Evolutionary conservation across 2,797 vertebrate species (phyloP).

Genomic region (Danio jaintianensis): DNA sequence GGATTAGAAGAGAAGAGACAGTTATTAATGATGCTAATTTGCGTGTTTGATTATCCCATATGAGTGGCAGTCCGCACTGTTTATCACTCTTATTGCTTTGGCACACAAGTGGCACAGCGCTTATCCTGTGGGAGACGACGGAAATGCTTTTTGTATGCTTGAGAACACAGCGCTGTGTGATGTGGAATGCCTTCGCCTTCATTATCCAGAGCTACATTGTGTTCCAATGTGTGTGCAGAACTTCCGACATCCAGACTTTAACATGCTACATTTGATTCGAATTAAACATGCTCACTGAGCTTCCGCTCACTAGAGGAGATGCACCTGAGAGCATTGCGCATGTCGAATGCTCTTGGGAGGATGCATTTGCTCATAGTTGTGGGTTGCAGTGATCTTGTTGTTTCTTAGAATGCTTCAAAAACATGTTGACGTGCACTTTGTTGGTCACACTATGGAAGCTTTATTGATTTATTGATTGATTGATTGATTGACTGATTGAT

Average conservation of each 20-base stretch:
- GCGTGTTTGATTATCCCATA: constrained; percentile 63
- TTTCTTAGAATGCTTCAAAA: no score
- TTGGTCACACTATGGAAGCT: no score
- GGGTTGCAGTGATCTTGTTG: not conserved
- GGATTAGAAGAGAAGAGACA: constrained; percentile 45
- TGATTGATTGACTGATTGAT: no score
- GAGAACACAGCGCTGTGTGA: constrained; percentile 3
- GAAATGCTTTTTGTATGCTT: constrained; percentile 1
- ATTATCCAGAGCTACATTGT: constrained; percentile 2
- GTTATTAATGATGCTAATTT: constrained; percentile 57
- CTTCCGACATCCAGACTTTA: constrained; percentile 10
- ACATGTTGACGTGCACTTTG: no score
- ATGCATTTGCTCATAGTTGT: not conserved
- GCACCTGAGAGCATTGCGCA: constrained; percentile 25
- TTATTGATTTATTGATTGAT: no score
- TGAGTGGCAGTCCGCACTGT: constrained; percentile 39
- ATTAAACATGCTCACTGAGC: constrained; percentile 28
- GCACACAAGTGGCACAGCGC: constrained; percentile 34
- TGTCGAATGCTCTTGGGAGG: constrained; percentile 1
- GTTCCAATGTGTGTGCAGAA: not conserved
- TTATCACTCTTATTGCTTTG: constrained; percentile 45
- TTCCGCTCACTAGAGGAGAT: constrained; percentile 8
- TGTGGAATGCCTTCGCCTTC: not conserved
- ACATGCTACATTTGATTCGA: not conserved
- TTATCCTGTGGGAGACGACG: constrained; percentile 10